Percentiles rank a stretch among this genome's conserved stretches.
These are phyloP conservation scores for Vulpes lagopus DNA, from an alignment of 2,113 vertebrate species.

Conservation along the genomic window DNA sequence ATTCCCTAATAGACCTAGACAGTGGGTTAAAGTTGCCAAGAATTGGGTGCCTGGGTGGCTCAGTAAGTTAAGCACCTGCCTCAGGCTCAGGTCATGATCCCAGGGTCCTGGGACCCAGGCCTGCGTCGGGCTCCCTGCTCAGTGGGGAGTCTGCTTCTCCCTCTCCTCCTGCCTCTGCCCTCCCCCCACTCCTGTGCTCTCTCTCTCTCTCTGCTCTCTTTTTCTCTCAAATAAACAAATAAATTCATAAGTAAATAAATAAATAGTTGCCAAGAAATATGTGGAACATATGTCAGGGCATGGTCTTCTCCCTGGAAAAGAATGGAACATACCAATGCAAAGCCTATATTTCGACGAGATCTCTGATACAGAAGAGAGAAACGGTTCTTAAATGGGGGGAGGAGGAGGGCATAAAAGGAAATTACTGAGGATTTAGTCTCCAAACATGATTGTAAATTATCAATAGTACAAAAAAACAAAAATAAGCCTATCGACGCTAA, in stretches of 20 bases:
- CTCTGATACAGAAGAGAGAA: slow-evolving; percentile 1
- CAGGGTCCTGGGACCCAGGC: background rate
- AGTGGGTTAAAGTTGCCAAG: background rate
- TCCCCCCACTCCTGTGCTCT: background rate
- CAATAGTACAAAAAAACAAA: background rate
- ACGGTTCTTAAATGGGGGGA: background rate
- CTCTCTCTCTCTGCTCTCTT: background rate
- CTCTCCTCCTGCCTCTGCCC: background rate
- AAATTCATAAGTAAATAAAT: background rate
- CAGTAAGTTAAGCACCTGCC: background rate
- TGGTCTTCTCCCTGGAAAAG: background rate
- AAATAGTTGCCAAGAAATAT: background rate
- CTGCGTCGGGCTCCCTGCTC: background rate
- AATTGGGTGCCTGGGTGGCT: background rate
- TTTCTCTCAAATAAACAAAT: background rate
- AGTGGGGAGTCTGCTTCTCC: background rate
- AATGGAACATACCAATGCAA: background rate
- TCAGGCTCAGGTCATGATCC: background rate
- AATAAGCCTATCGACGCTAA: background rate
- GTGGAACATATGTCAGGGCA: background rate
- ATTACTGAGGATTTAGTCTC: background rate
- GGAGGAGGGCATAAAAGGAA: background rate
- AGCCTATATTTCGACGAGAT: background rate
- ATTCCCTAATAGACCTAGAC: background rate
- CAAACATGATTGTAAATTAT: background rate